A percentile compares a stretch with the other conserved stretches of the same genome.
phyloP scores from a whole-genome alignment of 2,113 vertebrate species.

The Parus major region DNA sequence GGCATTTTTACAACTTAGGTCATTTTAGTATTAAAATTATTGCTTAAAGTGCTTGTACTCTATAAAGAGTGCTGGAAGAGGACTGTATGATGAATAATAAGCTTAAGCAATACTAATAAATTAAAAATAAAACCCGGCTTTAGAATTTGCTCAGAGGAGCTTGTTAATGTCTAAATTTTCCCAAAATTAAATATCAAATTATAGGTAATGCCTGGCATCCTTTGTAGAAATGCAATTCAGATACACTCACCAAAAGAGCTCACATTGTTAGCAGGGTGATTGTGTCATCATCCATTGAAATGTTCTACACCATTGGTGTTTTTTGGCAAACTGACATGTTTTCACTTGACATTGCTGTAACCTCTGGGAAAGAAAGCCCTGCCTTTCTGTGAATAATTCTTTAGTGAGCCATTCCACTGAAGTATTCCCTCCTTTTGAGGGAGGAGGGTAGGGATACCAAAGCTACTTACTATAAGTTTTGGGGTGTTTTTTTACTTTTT shows the following conservation, averaged over 20 bases:
- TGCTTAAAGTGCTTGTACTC: neutral
- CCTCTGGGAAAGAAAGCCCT: neutral
- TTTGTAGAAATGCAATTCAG: neutral
- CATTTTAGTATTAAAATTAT: neutral
- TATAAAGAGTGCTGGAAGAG: neutral
- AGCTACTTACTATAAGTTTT: neutral
- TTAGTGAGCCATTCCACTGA: neutral
- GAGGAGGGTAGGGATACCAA: neutral
- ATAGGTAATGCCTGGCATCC: neutral
- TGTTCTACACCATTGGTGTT: conserved; percentile 34
- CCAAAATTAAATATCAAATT: neutral
- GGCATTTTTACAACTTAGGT: neutral
- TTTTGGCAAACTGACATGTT: conserved; percentile 40
- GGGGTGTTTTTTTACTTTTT: neutral
- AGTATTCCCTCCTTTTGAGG: neutral
- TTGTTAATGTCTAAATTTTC: conserved; percentile 1
- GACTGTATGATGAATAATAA: neutral
- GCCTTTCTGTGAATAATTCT: conserved; percentile 1
- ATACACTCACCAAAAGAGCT: neutral
- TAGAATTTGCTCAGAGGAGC: neutral
- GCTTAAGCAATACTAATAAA: neutral
- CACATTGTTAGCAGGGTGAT: neutral
- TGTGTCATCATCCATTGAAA: neutral
- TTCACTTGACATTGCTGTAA: conserved; percentile 49
- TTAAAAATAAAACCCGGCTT: neutral